Evolutionary conservation across 92 coral and sea anemone species (phyloP), one percentile per base, ranked within the genome.

Genomic region (Porites evermanni): DNA sequence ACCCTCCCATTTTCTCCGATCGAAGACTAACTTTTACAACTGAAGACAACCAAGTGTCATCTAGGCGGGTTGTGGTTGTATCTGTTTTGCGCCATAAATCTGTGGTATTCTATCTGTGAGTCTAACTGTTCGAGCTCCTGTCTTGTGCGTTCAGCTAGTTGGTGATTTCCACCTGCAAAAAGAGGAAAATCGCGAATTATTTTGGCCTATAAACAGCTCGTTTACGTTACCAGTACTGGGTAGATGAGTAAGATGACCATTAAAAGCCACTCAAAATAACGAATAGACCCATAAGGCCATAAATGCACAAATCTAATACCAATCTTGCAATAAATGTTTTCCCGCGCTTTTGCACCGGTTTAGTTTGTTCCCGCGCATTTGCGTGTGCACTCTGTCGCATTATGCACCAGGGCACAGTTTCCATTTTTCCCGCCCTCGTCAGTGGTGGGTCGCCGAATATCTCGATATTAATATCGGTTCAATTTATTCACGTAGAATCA

Each of bases 101-200:
- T 87, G 86, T 90, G 86, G 82, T 90, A 84, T 29, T 93, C 89
- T 75, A 93, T 90, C 52, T 93, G 91, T 53, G 92, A 87, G 79
- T 91, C 93, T 79, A 93, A 63, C 24, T 89, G 75, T 60, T 87
- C 88, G 23, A 90, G 63, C 54, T 93, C 95, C 76, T 90, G 91
- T 52, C 89, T 85, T 32, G 91, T 82, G 78, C 87, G 91, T 44
- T 93, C 91, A 16, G 90, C 85, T 19, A 79, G 75, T 26, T 76
- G 67, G 76, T 24, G 75, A 80, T 80, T 68, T 16, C 75, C 84
- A 80, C 9, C 87, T 83, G 87, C 9, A 6, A 74, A 13, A 53
- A 50, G 44, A 16, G 6, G 51, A 14, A 20, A 53, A 70, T 18
- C 14, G 8, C 3, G 23, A 51, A 54, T 53, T 7, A 79, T 50